These are phyloP conservation scores for Eupeodes latifasciatus DNA, from an alignment of 2,888 invertebrate genomes.

Conservation along the genomic window DNA sequence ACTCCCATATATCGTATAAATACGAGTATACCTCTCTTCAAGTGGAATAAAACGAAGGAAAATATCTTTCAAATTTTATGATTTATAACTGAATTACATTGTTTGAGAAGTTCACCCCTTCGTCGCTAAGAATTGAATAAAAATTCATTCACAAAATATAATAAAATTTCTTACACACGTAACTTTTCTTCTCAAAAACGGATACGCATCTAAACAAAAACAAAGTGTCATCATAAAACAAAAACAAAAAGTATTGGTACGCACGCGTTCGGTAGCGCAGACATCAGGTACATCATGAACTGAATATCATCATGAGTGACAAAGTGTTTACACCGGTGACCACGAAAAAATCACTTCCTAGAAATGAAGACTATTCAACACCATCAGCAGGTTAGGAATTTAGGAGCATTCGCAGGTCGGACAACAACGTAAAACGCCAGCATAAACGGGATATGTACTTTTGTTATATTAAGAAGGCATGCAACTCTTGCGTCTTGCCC, in stretches of 20 bases:
- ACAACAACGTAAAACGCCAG: not conserved
- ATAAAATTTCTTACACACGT: conserved; percentile 47
- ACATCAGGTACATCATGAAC: conserved; percentile 68
- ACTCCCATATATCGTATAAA: not conserved
- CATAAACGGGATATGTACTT: not conserved
- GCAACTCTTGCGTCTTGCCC: conserved; percentile 17
- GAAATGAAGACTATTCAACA: conserved; percentile 61
- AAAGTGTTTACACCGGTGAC: conserved; percentile 50
- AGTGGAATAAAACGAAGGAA: not conserved
- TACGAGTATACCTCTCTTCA: too few relatives aligned
- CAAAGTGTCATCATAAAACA: not conserved
- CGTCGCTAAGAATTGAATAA: not conserved
- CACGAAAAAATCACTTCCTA: conserved; percentile 64
- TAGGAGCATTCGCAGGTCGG: not conserved
- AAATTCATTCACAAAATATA: conserved; percentile 47
- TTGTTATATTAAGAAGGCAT: not conserved
- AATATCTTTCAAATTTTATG: conserved; percentile 60
- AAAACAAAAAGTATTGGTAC: conserved; percentile 20
- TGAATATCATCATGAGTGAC: conserved; percentile 62
- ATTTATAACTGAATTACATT: conserved; percentile 48
- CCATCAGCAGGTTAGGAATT: conserved; percentile 8
- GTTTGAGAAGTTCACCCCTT: not conserved
- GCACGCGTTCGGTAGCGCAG: conserved; percentile 65
- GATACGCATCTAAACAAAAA: conserved; percentile 20
- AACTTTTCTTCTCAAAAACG: conserved; percentile 44